Conservation (phyloP, 2,888 invertebrate genomes). For the Fissipunctia ypsillon region DNA sequence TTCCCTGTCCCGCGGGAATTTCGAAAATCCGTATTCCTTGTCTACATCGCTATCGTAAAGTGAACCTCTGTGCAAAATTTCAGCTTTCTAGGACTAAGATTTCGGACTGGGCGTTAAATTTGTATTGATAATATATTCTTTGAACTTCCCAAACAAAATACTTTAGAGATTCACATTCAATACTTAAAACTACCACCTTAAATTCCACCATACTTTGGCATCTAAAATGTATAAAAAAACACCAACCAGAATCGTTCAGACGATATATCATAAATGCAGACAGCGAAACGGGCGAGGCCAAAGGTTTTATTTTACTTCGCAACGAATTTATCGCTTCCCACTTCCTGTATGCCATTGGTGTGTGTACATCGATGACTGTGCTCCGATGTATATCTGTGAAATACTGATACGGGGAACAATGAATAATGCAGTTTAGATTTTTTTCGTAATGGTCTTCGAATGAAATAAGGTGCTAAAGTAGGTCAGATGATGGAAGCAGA, state of each 20-base stretch:
- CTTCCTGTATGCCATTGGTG: slow-evolving; percentile 76
- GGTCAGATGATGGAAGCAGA: slow-evolving; percentile 18
- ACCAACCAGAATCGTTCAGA: slow-evolving; percentile 54
- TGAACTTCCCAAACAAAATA: background rate
- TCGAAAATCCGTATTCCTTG: background rate
- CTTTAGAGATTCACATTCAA: background rate
- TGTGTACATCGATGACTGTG: slow-evolving; percentile 68
- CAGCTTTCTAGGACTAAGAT: background rate
- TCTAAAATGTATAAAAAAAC: slow-evolving; percentile 52
- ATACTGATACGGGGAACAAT: slow-evolving; percentile 61
- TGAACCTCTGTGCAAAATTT: background rate
- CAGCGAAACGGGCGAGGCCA: slow-evolving; percentile 77
- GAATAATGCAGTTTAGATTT: slow-evolving; percentile 62
- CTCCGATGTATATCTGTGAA: slow-evolving; percentile 70
- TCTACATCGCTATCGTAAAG: background rate
- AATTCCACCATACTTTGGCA: slow-evolving; percentile 45
- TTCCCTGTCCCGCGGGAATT: background rate
- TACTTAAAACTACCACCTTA: slow-evolving; percentile 2
- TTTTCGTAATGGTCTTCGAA: slow-evolving; percentile 50
- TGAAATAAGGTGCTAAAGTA: slow-evolving; percentile 37
- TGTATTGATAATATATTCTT: too few relatives aligned
- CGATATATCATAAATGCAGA: slow-evolving; percentile 81
- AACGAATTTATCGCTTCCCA: slow-evolving; percentile 81
- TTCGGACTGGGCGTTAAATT: too few relatives aligned
- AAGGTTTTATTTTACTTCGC: slow-evolving; percentile 85